Conservation (phyloP, 2,888 invertebrate species). For the Boloria euphrosyne region DNA sequence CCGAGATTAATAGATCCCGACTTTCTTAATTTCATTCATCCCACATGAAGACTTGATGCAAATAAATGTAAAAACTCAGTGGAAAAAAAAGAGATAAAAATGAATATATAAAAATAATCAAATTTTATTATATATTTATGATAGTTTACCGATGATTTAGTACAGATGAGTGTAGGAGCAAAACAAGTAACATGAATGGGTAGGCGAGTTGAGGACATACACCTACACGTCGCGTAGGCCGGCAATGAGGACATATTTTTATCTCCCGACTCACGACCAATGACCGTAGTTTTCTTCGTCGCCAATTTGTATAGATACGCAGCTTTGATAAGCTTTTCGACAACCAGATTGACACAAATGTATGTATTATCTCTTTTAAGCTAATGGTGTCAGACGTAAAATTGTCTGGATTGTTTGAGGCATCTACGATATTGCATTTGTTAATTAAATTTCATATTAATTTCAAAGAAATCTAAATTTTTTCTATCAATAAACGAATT, state of each 20-base stretch:
- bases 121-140: conserved; percentile 3
- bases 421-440: conserved; percentile 4
- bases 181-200: conserved; percentile 28
- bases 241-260: conserved; percentile 39
- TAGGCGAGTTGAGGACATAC: conserved; percentile 25
- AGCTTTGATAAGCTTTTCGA: conserved; percentile 27
- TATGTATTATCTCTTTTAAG: conserved; percentile 2
- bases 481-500: too few relatives aligned
- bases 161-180: conserved; percentile 17
- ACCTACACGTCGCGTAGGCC: conserved; percentile 36
- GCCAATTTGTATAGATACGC: conserved; percentile 29
- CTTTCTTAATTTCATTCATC: too few relatives aligned
- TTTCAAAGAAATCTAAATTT: not conserved
- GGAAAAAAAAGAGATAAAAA: too few relatives aligned
- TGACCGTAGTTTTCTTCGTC: conserved; percentile 36
- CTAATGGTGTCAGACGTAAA: conserved; percentile 34
- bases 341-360: conserved; percentile 33
- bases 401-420: conserved; percentile 26
- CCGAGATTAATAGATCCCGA: conserved; percentile 4
- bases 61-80: too few relatives aligned
- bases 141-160: too few relatives aligned
- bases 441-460: not conserved
- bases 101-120: too few relatives aligned
- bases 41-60: too few relatives aligned
- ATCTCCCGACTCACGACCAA: conserved; percentile 35